Evolutionary conservation across 2,888 invertebrate genomes (phyloP), one percentile per base, ranked within the genome.

Genomic region (Cordilura impudica): DNA sequence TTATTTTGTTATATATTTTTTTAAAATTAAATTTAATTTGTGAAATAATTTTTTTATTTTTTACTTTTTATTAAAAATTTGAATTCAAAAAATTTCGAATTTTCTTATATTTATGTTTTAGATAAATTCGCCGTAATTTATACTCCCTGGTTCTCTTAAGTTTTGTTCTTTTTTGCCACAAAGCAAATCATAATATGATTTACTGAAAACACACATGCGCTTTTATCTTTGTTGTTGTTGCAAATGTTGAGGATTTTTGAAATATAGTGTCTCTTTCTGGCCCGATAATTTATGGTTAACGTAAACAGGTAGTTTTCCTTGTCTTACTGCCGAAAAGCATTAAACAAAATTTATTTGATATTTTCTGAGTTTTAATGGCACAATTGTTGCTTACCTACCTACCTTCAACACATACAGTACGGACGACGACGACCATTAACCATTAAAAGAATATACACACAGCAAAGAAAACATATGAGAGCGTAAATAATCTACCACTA

Each of bases 331-430:
- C 16, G 29, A n/a, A 29, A 51, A 69, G 19, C 47, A 69, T 63
- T 70, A 75, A 74, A 76, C 67, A 75, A 79, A 79, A 79, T 79
- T 79, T 79, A 79, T 79, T 71, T 79, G 67, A 75, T 67, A 75
- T 70, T 67, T 63, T 72, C 61, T 74, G 21, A 81, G 76, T 73
- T 84, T 88, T 87, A 87, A 87, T 87, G 87, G 87, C 86, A 87
- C 87, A 87, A 87, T 87, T 87, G 87, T 87, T 87, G 87, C 88
- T 65, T 78, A 65, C 78, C 74, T 66, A 78, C 66, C 70, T 56
- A 53, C 26, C 83, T 23, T 6, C 16, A 1, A 35, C 49, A 61
- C 43, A 26, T 10, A 49, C 23, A 31, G 56, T 16, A 10, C 3
- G 12, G n/a, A 61, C 31, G 12, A 49, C 19, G 19, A 49, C 19